Base-by-base conservation (phyloP, 2,797 vertebrate genomes). In the Margarornis squamiger region DNA sequence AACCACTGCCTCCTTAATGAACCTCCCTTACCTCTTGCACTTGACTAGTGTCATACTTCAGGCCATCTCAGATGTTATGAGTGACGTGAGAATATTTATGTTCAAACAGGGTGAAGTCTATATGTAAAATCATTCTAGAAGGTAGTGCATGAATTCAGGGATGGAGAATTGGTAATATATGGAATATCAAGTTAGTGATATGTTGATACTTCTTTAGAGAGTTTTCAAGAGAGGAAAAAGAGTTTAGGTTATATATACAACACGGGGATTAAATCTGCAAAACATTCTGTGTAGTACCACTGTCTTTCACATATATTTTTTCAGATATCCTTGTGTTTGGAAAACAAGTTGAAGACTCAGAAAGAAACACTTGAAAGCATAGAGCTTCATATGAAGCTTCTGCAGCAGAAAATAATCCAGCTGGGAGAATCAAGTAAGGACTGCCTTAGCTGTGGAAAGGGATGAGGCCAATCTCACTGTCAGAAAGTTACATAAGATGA, bases 281-380 rank as follows among this genome's bases (percentile, higher is more conserved):
- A 74, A 29, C 13, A 49, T 77, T 76, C 41, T 75, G 8, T 73
- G 29, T 68, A 49, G 23, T 68, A 41, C 39, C 3, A 7, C 5
- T 13, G 22, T n/a, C 7, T 82, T 77, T 90, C 48, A 61, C 12
- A 21, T 43, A 3, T 24, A 21, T 48, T 48, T 75, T 91, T 61
- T 62, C 51, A 92, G 91, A 88, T 84, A 36, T 59, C 3, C 4
- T 72, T 76, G 62, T 92, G 73, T 58, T 82, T 58, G 86, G 41
- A 92, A 93, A 88, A 92, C 77, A 93, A 99, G 99, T 71, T 99
- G 49, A 99, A 98, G 96, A 96, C 97, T 61, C 98, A 99, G 93
- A 99, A 98, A 92, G 98, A 99, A 95, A 98, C 98, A 14, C 97
- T 99, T 55, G 98, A 99, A 76, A 99, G 98, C 97, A 99, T 96